Percentiles rank a stretch among this genome's conserved stretches.
These are phyloP conservation scores for Oplegnathus fasciatus DNA, from an alignment of 2,113 vertebrate species.

Conservation along the genomic window DNA sequence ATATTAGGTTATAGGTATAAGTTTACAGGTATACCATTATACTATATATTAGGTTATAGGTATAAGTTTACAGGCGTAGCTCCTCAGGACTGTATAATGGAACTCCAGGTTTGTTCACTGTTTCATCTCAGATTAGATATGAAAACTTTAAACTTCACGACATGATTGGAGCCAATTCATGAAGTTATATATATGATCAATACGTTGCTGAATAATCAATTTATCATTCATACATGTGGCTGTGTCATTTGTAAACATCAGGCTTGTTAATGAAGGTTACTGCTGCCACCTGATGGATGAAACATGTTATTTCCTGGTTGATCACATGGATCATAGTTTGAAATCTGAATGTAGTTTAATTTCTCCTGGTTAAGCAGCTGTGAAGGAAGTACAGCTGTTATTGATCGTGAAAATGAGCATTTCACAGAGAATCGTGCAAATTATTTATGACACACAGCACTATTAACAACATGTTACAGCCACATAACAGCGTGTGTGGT, in stretches of 20 bases:
- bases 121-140: too few species aligned
- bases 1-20: too few species aligned
- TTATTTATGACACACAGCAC: background rate
- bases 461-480: too few species aligned
- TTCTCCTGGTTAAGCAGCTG: too few species aligned
- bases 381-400: background rate
- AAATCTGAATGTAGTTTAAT: too few species aligned
- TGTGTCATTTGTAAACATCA: background rate
- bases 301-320: background rate
- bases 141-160: background rate
- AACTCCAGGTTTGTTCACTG: too few species aligned
- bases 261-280: background rate
- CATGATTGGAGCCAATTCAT: background rate
- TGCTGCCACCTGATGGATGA: slow-evolving; percentile 34
- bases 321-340: too few species aligned
- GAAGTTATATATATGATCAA: background rate
- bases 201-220: background rate
- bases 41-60: too few species aligned
- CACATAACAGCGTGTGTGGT: background rate
- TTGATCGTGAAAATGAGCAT: background rate
- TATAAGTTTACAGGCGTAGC: too few species aligned
- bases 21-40: too few species aligned
- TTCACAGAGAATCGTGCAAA: background rate
- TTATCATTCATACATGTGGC: background rate
- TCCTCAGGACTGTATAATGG: too few species aligned